These are phyloP conservation scores for Pocillopora meandrina DNA, from an alignment of 92 coral and sea anemone species.

Conservation along the genomic window DNA sequence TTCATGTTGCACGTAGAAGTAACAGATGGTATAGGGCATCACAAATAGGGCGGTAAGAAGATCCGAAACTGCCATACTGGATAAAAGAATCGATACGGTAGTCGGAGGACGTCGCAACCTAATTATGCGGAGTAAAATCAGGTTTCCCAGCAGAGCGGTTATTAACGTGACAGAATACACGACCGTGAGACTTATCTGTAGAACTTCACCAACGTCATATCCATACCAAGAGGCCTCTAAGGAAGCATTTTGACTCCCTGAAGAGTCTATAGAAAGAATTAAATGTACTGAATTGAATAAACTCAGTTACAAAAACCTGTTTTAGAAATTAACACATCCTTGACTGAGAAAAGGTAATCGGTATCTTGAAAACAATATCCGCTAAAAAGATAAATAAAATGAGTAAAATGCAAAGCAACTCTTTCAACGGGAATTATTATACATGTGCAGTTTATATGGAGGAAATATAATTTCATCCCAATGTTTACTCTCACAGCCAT, in stretches of 20 bases:
- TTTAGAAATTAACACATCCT: no score
- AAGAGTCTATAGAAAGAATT: background rate
- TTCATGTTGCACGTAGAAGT: conserved; percentile 44
- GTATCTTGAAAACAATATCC: no score
- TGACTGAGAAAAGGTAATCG: no score
- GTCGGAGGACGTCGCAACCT: conserved; percentile 53
- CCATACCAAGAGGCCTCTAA: conserved; percentile 30
- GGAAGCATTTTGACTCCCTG: conserved; percentile 36
- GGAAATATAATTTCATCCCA: background rate
- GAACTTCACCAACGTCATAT: conserved; percentile 17
- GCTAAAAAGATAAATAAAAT: no score
- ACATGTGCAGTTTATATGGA: background rate
- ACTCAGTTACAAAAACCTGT: background rate
- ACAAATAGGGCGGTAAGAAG: conserved; percentile 66
- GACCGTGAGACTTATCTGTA: conserved; percentile 55
- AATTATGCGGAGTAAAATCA: conserved; percentile 54
- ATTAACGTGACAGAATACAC: conserved; percentile 58
- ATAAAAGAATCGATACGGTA: conserved; percentile 65
- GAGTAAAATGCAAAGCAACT: background rate
- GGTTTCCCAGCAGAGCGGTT: conserved; percentile 65
- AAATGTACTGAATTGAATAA: background rate
- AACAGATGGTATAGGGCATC: conserved; percentile 59
- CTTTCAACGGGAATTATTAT: background rate
- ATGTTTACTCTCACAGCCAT: background rate
- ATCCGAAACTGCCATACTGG: conserved; percentile 73